A percentile compares a stretch with the other conserved stretches of the same genome.
phyloP scores from a whole-genome alignment of 2,888 invertebrate species.

The Dasysyrphus tricinctus region DNA sequence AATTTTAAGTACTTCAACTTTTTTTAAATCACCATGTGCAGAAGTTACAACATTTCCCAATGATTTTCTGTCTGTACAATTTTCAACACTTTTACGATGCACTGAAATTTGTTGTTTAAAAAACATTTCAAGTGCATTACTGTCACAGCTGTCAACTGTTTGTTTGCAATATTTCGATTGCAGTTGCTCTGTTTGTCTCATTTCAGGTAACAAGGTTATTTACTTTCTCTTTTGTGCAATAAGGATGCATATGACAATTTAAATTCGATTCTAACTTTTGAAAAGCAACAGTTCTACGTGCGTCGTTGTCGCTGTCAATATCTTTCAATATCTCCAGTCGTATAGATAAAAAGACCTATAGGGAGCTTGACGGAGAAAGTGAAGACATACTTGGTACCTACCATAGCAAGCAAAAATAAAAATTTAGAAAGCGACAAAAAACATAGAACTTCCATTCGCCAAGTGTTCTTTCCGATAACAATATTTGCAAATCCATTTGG shows the following conservation, averaged over 20 bases:
- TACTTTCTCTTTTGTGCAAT: constrained; percentile 5
- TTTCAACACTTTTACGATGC: too few relatives aligned
- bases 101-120: too few relatives aligned
- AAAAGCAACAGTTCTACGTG: constrained; percentile 46
- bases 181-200: background rate
- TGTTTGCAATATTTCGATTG: constrained; percentile 14
- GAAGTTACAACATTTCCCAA: too few relatives aligned
- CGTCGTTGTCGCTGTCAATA: constrained; percentile 5
- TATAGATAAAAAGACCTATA: background rate
- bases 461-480: constrained; percentile 61
- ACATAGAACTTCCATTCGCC: constrained; percentile 43
- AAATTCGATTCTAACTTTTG: constrained; percentile 39
- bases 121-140: background rate
- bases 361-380: background rate
- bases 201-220: constrained; percentile 20
- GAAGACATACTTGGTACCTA: background rate
- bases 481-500: constrained; percentile 72
- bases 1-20: too few relatives aligned
- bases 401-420: constrained; percentile 8
- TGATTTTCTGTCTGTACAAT: too few relatives aligned
- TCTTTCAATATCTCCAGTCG: background rate
- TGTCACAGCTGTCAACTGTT: constrained; percentile 3
- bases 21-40: too few relatives aligned
- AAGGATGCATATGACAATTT: constrained; percentile 32
- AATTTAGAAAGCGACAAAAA: constrained; percentile 16